Percentiles rank a stretch among this genome's conserved stretches.
phyloP scores from a whole-genome alignment of 1,140 invertebrate genomes.

The Phymastichus coffea region DNA sequence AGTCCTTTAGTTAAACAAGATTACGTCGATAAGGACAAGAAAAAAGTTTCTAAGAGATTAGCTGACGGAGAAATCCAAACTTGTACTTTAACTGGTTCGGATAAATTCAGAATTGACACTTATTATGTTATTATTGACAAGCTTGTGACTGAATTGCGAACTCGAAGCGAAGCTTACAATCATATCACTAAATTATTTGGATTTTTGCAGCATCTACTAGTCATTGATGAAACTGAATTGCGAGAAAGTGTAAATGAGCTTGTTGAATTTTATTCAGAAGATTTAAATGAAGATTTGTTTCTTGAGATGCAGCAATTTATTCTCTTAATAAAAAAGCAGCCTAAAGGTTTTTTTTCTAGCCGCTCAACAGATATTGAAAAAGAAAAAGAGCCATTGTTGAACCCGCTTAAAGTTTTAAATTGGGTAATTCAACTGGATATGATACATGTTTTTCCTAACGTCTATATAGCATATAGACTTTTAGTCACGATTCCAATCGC shows the following conservation, averaged over 20 bases:
- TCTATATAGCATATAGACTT: no score
- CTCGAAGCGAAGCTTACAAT: slow-evolving; percentile 10
- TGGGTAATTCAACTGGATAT: slow-evolving; percentile 10
- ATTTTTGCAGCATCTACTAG: neutral
- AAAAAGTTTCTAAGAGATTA: slow-evolving; percentile 3
- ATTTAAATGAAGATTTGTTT: slow-evolving; percentile 3
- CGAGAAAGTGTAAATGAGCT: neutral
- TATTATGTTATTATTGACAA: slow-evolving; percentile 18
- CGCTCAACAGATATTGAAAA: no score
- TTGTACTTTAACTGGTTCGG: neutral
- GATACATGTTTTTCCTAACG: no score
- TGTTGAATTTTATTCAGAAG: no score
- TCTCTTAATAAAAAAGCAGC: neutral
- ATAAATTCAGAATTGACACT: slow-evolving; percentile 11
- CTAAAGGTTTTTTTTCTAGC: neutral
- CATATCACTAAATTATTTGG: no score
- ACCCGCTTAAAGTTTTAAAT: no score
- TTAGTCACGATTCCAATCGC: no score
- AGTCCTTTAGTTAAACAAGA: slow-evolving; percentile 8
- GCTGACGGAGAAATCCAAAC: neutral
- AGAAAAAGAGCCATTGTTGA: no score
- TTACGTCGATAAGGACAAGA: slow-evolving; percentile 3
- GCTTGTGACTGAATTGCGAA: slow-evolving; percentile 8
- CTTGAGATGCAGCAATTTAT: slow-evolving; percentile 12
- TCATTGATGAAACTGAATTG: neutral